Conservation (phyloP, 2,888 invertebrate genomes). For the Microctonus brassicae region DNA sequence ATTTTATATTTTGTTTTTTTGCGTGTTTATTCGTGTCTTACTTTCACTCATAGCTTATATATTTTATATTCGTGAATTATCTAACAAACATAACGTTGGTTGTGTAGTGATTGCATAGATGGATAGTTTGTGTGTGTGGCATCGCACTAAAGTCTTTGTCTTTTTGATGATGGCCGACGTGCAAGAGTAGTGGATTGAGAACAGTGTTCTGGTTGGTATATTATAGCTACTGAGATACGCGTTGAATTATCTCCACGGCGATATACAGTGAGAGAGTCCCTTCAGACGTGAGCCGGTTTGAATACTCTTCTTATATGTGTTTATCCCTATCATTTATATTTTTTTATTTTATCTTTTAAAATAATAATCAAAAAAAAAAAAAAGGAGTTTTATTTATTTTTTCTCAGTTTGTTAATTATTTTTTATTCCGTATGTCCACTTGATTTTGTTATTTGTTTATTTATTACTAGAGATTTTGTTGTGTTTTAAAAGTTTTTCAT, state of each 20-base stretch:
- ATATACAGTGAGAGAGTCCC: not conserved
- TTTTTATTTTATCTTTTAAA: not conserved
- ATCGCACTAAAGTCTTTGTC: constrained; percentile 61
- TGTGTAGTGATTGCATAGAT: constrained; percentile 10
- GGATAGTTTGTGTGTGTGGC: constrained; percentile 58
- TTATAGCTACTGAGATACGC: constrained; percentile 67
- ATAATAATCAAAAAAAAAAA: not conserved
- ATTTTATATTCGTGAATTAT: too few species aligned
- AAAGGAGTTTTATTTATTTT: not conserved
- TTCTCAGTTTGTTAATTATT: not conserved
- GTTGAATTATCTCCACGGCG: constrained; percentile 64
- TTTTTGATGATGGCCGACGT: constrained; percentile 65
- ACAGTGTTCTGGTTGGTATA: constrained; percentile 22
- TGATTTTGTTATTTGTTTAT: too few species aligned
- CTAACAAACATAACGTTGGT: not conserved
- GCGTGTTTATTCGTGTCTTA: constrained; percentile 30
- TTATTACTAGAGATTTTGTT: too few species aligned
- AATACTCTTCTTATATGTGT: not conserved
- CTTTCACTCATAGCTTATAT: constrained; percentile 26
- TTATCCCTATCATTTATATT: not conserved
- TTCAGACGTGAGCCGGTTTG: not conserved
- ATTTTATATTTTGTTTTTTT: too few species aligned
- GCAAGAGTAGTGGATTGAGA: constrained; percentile 51
- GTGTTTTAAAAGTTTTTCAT: too few species aligned
- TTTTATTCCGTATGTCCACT: too few species aligned